Base-by-base conservation (phyloP, 1,140 invertebrate species). In the Teleopsis dalmanni region DNA sequence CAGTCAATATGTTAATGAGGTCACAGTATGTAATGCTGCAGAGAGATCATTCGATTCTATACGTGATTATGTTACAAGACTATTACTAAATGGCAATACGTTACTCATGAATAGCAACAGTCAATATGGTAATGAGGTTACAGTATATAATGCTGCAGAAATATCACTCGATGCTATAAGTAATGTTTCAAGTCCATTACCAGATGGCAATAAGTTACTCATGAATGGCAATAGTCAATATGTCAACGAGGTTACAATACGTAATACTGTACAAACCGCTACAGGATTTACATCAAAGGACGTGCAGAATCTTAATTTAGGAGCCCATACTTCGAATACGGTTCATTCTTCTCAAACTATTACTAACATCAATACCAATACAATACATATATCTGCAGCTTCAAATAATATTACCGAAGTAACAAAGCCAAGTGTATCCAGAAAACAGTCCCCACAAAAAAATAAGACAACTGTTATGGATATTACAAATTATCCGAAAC, bases 401-500 rank as follows among this genome's bases (percentile, higher is more conserved):
- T 47, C 43, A 29, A 45, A 26, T 38, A 31, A 33, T 22, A 48
- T 18, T 21, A 41, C 43, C n/a, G n/a, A n/a, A n/a, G n/a, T n/a
- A 25, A 51, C 18, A 16, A 42, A 26, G 27, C 29, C 22, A 29
- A 42, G 43, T n/a, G 45, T 50, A 3, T 33, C 53, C 14, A 72
- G 51, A 60, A 77, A 55, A 57, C 74, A 73, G 22, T 60, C 74
- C 3, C 73, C 75, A 52, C 65, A 73, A 25, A 71, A 71, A 51
- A 74, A 79, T 18, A 78, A 76, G 7, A 11, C 54, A 25, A 48
- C 61, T 1, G 23, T 47, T 18, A 77, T 80, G 51, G 79, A 81
- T 45, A 84, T 83, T 56, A n/a, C n/a, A n/a, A 77, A 81, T 2
- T 97, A 90, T 65, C 93, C 93, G 0, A 98, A 98, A 74, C 95